Percentiles rank a stretch among this genome's conserved stretches.
These are phyloP conservation scores for Martes martes DNA, from an alignment of 2,113 vertebrate genomes.

Conservation along the genomic window DNA sequence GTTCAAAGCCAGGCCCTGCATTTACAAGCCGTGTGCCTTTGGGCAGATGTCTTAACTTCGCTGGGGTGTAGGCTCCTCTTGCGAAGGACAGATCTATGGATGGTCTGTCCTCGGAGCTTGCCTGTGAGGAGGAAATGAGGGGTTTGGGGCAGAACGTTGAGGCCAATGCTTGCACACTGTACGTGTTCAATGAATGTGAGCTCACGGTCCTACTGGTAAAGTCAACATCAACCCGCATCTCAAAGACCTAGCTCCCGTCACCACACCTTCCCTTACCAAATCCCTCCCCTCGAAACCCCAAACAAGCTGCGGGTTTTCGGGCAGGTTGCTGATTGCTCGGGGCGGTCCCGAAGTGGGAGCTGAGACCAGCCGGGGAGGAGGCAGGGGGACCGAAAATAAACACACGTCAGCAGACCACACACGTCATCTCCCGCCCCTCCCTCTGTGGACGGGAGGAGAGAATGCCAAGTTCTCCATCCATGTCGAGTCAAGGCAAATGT, in stretches of 20 bases:
- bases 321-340: neutral
- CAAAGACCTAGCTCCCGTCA: neutral
- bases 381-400: neutral
- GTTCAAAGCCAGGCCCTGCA: neutral
- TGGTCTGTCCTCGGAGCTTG: neutral
- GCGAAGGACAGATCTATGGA: neutral
- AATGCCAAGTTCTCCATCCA: neutral
- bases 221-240: neutral
- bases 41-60: neutral
- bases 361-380: neutral
- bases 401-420: neutral
- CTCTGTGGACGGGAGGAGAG: neutral
- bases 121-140: neutral
- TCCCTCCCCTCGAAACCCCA: neutral
- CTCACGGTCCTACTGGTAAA: neutral
- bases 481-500: neutral
- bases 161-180: accelerated
- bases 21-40: neutral
- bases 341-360: neutral
- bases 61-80: neutral
- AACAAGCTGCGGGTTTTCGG: accelerated
- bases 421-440: neutral
- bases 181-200: neutral
- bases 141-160: neutral
- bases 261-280: neutral